Conservation (phyloP, 2,888 invertebrate species). For the Lasioglossum morio region DNA sequence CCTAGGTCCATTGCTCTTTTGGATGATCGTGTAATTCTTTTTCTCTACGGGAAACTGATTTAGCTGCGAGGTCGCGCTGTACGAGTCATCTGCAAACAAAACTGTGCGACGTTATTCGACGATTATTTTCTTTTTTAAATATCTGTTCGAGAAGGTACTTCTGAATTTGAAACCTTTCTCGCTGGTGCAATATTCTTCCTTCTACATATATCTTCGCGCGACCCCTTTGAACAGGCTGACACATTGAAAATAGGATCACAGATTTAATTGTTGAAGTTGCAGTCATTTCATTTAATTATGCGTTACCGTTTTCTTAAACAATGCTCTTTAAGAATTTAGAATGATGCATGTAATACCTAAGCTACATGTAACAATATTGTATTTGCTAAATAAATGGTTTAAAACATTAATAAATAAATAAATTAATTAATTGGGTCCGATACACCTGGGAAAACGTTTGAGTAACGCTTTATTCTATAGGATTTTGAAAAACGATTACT, state of each 20-base stretch:
- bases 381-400: too few relatives aligned
- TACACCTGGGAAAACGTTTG: too few relatives aligned
- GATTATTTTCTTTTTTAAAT: background rate
- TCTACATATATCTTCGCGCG: background rate
- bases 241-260: background rate
- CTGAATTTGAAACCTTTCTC: background rate
- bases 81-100: conserved; percentile 42
- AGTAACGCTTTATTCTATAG: too few relatives aligned
- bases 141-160: background rate
- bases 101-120: background rate
- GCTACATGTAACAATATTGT: too few relatives aligned
- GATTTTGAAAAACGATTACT: too few relatives aligned
- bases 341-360: too few relatives aligned
- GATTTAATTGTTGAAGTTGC: background rate
- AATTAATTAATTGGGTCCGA: too few relatives aligned
- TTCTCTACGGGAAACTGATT: conserved; percentile 58
- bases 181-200: background rate
- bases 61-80: conserved; percentile 39
- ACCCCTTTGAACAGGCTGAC: too few relatives aligned
- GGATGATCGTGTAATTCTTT: conserved; percentile 53
- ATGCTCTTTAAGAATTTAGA: too few relatives aligned
- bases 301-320: too few relatives aligned
- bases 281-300: too few relatives aligned
- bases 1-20: conserved; percentile 52
- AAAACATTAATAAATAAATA: too few relatives aligned